phyloP scores from a whole-genome alignment of 1,140 invertebrate species.

The Triops longicaudatus region DNA sequence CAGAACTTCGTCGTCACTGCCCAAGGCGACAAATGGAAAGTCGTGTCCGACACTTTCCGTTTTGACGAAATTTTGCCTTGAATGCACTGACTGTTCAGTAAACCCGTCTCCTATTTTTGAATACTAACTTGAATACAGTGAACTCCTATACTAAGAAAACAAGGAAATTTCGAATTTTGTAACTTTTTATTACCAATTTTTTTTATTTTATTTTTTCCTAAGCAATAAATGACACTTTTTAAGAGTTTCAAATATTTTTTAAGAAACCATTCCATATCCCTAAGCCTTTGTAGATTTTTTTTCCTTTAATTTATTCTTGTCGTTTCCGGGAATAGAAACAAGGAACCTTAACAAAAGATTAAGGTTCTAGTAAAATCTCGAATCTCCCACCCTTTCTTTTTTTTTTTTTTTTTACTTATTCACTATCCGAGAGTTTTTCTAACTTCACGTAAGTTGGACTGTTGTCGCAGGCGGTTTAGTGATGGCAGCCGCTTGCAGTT shows the following conservation, averaged over 20 bases:
- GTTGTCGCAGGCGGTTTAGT: neutral
- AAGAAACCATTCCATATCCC: slow-evolving; percentile 6
- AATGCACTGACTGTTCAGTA: neutral
- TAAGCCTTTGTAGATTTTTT: neutral
- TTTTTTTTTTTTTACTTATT: neutral
- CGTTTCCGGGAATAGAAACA: too few species aligned
- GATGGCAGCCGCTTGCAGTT: slow-evolving; percentile 56
- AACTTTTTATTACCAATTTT: slow-evolving; percentile 6
- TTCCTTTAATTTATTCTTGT: neutral
- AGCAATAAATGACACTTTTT: slow-evolving; percentile 8
- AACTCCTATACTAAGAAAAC: neutral
- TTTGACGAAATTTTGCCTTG: slow-evolving; percentile 49
- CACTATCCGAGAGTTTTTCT: too few species aligned
- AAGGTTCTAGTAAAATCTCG: too few species aligned
- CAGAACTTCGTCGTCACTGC: slow-evolving; percentile 75
- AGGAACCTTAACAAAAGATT: too few species aligned
- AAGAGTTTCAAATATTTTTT: slow-evolving; percentile 1
- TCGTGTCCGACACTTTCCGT: slow-evolving; percentile 71
- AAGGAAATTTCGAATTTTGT: neutral
- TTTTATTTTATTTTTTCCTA: neutral
- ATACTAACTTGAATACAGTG: too few species aligned
- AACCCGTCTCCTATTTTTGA: too few species aligned
- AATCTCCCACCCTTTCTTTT: too few species aligned
- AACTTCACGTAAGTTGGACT: neutral
- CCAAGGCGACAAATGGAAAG: slow-evolving; percentile 77